Evolutionary conservation across 2,797 vertebrate genomes (phyloP).

Genomic region (Anguilla megastoma): DNA sequence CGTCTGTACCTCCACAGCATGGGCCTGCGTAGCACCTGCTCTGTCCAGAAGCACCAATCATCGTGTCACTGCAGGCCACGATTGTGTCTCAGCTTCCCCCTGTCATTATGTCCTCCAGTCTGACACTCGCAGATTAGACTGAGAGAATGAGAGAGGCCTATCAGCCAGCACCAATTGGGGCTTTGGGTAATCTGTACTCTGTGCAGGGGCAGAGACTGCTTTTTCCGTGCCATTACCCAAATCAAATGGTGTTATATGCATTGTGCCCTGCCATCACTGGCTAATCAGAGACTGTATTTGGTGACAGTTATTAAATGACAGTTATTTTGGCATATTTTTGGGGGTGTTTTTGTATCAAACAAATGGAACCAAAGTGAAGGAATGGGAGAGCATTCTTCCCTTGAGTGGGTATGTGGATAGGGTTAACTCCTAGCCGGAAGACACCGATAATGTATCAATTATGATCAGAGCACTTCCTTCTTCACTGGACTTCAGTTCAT

Average conservation of each 20-base stretch:
- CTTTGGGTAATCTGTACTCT: background rate
- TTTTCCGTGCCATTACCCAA: background rate
- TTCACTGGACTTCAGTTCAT: background rate
- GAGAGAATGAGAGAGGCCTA: background rate
- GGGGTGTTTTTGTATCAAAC: background rate
- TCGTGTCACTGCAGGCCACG: background rate
- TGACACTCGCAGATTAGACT: background rate
- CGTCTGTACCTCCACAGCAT: background rate
- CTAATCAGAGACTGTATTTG: background rate
- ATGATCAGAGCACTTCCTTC: background rate
- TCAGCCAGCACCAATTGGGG: background rate
- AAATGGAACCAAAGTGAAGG: background rate
- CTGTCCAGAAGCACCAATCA: background rate
- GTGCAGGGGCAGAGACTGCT: background rate
- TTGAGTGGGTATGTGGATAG: background rate
- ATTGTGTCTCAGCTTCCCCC: background rate
- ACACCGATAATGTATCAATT: background rate
- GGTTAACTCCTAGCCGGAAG: background rate
- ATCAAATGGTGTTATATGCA: background rate
- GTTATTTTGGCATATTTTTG: background rate
- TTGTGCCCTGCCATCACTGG: background rate
- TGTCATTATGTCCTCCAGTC: background rate
- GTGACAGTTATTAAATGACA: background rate
- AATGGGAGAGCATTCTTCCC: background rate
- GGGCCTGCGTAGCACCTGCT: background rate